These are phyloP conservation scores for Platyscapa corneri DNA, from an alignment of 1,140 invertebrate genomes.

Conservation along the genomic window DNA sequence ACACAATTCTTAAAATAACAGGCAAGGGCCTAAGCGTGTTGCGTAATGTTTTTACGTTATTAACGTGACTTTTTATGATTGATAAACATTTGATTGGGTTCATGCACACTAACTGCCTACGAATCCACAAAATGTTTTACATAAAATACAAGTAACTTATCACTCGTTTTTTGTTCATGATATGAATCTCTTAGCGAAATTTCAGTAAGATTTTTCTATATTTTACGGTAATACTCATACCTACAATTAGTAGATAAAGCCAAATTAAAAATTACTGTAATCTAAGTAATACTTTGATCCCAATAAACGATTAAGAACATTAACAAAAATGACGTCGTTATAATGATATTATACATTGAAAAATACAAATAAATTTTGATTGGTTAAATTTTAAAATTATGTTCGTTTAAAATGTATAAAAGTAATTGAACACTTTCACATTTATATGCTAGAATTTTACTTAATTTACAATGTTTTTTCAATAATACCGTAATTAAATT, in stretches of 20 bases:
- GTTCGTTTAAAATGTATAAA: too few relatives aligned
- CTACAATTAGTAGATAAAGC: conserved; percentile 31
- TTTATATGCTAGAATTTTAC: background rate
- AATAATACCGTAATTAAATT: background rate
- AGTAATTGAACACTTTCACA: too few relatives aligned
- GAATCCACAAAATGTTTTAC: conserved; percentile 31
- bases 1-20: conserved; percentile 50
- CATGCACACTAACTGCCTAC: conserved; percentile 11
- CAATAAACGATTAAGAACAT: background rate
- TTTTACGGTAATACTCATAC: background rate
- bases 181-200: background rate
- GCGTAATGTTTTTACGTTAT: conserved; percentile 11
- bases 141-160: conserved; percentile 16
- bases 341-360: background rate
- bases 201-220: background rate
- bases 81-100: conserved; percentile 1
- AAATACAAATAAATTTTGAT: background rate
- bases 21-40: conserved; percentile 52
- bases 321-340: background rate
- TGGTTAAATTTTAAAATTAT: too few relatives aligned
- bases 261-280: conserved; percentile 31
- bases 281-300: conserved; percentile 43
- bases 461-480: background rate
- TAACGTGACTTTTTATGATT: conserved; percentile 21
- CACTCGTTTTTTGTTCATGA: conserved; percentile 20